Evolutionary conservation across 2,888 invertebrate genomes (phyloP), one percentile per base, ranked within the genome.

Genomic region (Pecten maximus): DNA sequence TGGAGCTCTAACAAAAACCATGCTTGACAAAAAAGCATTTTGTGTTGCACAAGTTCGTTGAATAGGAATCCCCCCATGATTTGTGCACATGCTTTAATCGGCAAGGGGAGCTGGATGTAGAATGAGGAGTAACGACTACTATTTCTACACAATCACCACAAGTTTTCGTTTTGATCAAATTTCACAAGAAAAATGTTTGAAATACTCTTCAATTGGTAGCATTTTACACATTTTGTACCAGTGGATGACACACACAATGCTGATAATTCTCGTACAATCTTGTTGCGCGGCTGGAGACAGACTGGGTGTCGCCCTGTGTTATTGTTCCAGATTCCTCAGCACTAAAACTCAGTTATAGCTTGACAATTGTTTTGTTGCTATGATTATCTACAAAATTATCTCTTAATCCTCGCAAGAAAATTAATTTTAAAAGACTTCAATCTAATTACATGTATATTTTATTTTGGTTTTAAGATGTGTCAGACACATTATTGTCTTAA

Each of bases 171-270:
- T 74, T 74, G 74, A 74, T 74, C 74, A 74, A 74, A 74, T 74
- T 74, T 74, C 74, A 74, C 28, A 74, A 74, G 74, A 74, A 74
- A 74, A 74, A 74, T 74, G 74, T 74, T 74, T 74, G 74, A 74
- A 74, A 74, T 74, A 74, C 74, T 74, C 74, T 74, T 28, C 6
- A 74, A 74, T 74, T 74, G 74, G 4, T 74, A 74, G 74, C 74
- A 74, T 35, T 74, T 74, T 74, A 74, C 74, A 35, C 28, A 19
- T 54, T 19, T 23, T 54, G 54, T 50, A 60, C 60, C 60, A 28
- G 60, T 35, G 28, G 74, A 74, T 74, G 74, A 15, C 74, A 74
- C 74, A 28, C 50, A 54, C 19, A 19, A 54, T 54, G 50, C 35
- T 35, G 74, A 74, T 74, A 74, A 74, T 28, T 28, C 74, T 74